Percentiles rank a stretch among this genome's conserved stretches.
Evolutionary conservation across 2,113 vertebrate genomes (phyloP).

Genomic region (Ciconia maguari): DNA sequence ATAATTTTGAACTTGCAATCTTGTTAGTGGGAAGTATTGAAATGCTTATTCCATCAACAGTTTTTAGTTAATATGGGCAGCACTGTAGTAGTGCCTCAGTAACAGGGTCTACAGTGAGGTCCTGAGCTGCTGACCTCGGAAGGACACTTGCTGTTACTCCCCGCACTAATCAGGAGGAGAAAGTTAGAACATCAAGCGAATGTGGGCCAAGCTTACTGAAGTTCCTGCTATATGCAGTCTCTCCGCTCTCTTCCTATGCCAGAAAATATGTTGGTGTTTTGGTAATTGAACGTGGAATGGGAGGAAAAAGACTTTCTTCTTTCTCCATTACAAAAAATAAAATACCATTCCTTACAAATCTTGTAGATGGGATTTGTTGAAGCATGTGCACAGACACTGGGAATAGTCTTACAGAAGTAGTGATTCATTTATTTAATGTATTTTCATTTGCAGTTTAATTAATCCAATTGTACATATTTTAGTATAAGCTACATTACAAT

Average conservation of each 20-base stretch:
- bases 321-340: not conserved
- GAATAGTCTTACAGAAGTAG: not conserved
- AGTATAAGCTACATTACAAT: not conserved
- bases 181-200: not conserved
- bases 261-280: not conserved
- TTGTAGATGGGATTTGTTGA: not conserved
- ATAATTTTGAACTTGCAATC: not conserved
- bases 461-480: constrained; percentile 6
- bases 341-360: not conserved
- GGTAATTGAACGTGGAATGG: not conserved
- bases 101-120: not conserved
- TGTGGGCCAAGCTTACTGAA: not conserved
- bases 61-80: not conserved
- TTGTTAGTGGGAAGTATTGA: not conserved
- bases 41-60: not conserved
- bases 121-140: not conserved
- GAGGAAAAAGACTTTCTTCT: not conserved
- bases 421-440: constrained; percentile 23
- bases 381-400: not conserved
- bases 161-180: not conserved
- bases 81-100: not conserved
- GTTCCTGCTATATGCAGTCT: not conserved
- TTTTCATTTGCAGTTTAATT: constrained; percentile 47
- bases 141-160: not conserved
- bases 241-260: not conserved